Percentiles rank a stretch among this genome's conserved stretches.
phyloP scores from a whole-genome alignment of 2,797 vertebrate genomes.

The Enteromius unitaeniatus region DNA sequence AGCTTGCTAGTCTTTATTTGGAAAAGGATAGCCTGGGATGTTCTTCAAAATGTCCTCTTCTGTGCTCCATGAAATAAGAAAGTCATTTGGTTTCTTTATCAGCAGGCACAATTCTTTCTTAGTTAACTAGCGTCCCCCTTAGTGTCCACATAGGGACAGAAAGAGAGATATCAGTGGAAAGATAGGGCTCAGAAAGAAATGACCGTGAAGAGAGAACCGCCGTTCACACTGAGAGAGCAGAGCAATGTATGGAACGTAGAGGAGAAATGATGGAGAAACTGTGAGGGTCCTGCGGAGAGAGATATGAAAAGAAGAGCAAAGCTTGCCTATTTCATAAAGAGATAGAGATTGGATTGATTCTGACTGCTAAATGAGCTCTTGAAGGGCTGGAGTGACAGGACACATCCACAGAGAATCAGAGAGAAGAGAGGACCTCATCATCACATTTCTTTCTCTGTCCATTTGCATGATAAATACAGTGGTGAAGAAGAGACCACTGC shows the following conservation, averaged over 20 bases:
- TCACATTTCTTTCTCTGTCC: conserved; percentile 4
- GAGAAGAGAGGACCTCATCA: conserved; percentile 35
- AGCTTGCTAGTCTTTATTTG: not conserved
- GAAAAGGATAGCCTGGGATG: not conserved
- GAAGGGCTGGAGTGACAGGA: conserved; percentile 47
- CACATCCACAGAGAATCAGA: conserved; percentile 31
- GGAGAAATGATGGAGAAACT: conserved; percentile 22
- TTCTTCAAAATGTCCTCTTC: not conserved
- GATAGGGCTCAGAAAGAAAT: conserved; percentile 6
- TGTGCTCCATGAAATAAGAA: not conserved
- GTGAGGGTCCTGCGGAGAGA: conserved; percentile 26
- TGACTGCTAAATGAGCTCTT: conserved; percentile 46
- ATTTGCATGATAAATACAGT: conserved; percentile 48
- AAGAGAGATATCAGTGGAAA: conserved; percentile 18
- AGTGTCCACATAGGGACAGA: not conserved
- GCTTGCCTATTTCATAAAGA: conserved; percentile 34
- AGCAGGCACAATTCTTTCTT: not conserved
- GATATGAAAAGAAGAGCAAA: conserved; percentile 29
- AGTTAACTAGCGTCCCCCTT: not conserved
- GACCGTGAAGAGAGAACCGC: not conserved
- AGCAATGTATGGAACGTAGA: conserved; percentile 9
- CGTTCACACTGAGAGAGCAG: conserved; percentile 17
- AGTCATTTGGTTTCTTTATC: not conserved
- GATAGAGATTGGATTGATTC: conserved; percentile 44
- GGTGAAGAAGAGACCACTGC: conserved; percentile 13